Conservation (phyloP, 2,113 vertebrate species). For the Ammodytes marinus region DNA sequence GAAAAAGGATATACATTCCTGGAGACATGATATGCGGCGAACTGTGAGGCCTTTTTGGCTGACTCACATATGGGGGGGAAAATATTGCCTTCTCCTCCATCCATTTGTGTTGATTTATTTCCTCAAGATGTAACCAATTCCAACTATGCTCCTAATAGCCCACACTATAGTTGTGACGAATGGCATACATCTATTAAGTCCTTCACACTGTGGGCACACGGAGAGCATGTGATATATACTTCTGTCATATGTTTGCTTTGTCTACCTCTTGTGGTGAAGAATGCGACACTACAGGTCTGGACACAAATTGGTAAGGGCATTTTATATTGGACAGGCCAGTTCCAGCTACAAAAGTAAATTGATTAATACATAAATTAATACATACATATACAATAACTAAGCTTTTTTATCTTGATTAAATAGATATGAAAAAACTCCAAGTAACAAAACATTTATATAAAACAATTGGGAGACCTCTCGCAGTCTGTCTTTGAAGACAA, state of each 20-base stretch:
- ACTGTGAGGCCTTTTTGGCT: background rate
- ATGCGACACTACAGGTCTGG: background rate
- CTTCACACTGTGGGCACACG: background rate
- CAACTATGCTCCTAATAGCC: background rate
- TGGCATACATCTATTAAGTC: background rate
- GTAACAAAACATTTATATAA: too few relatives aligned
- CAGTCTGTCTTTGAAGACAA: too few relatives aligned
- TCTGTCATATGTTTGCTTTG: background rate
- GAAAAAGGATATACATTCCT: background rate
- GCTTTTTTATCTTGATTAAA: too few relatives aligned
- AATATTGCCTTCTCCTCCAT: background rate
- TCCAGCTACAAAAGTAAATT: too few relatives aligned
- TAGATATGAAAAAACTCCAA: too few relatives aligned
- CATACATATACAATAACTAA: too few relatives aligned
- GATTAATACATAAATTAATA: too few relatives aligned
- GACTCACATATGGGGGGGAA: background rate
- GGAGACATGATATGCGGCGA: background rate
- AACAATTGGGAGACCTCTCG: too few relatives aligned
- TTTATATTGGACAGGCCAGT: too few relatives aligned
- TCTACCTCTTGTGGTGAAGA: slow-evolving; percentile 5
- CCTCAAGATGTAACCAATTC: background rate
- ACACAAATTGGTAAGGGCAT: background rate
- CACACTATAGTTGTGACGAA: background rate
- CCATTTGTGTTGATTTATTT: background rate
- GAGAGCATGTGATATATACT: background rate